Base-by-base conservation (phyloP, 2,888 invertebrate genomes). In the Mechanitis messenoides region DNA sequence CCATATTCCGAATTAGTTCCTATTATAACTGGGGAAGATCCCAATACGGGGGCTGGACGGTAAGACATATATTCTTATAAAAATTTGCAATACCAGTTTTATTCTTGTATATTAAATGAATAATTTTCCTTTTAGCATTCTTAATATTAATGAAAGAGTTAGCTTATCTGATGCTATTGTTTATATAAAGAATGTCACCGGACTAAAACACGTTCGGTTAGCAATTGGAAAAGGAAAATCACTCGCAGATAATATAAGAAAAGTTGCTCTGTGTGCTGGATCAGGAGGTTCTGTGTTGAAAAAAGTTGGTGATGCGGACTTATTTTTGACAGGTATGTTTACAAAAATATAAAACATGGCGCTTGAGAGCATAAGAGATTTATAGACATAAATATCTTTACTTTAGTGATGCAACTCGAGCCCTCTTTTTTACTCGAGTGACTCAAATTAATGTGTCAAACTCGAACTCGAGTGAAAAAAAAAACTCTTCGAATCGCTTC, bases 251-350 rank as follows among this genome's bases (percentile, higher is more conserved):
- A 69, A 73, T 6, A 90, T 96, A 2, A 78, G 80, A 35, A 92
- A 91, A 0, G 92, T 97, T 3, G 98, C 96, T 0, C 85, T 98
- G 1, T 98, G 98, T 80, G 97, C 97, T 38, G 98, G 98, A 0
- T 96, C 98, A 0, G 98, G 98, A 0, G 89, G 91, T 5, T 94
- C 95, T 0, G 92, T 98, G 2, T 84, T 98, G 31, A 92, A 92
- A 68, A 93, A 92, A 12, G 89, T 93, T 0, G 63, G 80, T 28
- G 54, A 68, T 5, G 96, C 95, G 2, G 96, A 97, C 85, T 87
- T 98, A 12, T 96, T 95, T 74, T 80, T 98, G 45, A 98, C 98
- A 20, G 96, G 93, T 87, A 73, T 66, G 50, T 38, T 56, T 42
- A 42, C 38, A 54, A 54, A 33, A 3, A 54, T n/a, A 60, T 47